Evolutionary conservation across 2,797 vertebrate species (phyloP), one percentile per base, ranked within the genome.

Genomic region (Enteromius afrohamiltoni): DNA sequence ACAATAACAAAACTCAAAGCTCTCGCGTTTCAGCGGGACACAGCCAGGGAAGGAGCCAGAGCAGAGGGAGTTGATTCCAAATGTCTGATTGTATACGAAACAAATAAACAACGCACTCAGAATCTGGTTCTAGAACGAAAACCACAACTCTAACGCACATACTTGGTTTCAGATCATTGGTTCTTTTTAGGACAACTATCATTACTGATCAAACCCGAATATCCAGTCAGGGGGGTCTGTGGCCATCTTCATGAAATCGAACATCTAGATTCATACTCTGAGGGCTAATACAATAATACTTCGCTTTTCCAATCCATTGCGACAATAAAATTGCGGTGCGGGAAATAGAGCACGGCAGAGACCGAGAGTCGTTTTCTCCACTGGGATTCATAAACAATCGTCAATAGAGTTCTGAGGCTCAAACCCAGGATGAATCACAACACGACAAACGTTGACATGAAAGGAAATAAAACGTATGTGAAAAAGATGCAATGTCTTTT

Each of bases 1-100:
- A 80, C 37, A 70, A 71, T 31, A 70, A 80, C 79, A 71, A 71
- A 62, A 49, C 23, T 70, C 51, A 62, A 80, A 71, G 19, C 13
- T 47, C 53, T 49, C 21, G 2, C 53, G 23, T 73, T 34, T 60
- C 79, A 73, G n/a, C 13, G 4, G 19, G 69, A 47, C 71, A 62
- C 34, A 6, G 53, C 37, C 51, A n/a, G 73, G 51, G 55, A 58
- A 21, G 21, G 26, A 62, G 51, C 34, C 79, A 73, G 40, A 3
- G 68, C 26, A n/a, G 7, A 71, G 79, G 55, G 40, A 81, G 68
- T 76, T 34, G 34, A 62, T 79, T 68, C 19, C 62, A 79, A 68
- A 62, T 10, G 51, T 60, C 79, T 60, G 67, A 80, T n/a, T 71
- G 40, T 62, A 73, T 60, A 80, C 4, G 6, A 70, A 62, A 42